Conservation (phyloP, 2,888 invertebrate genomes). For the Agrochola circellaris region DNA sequence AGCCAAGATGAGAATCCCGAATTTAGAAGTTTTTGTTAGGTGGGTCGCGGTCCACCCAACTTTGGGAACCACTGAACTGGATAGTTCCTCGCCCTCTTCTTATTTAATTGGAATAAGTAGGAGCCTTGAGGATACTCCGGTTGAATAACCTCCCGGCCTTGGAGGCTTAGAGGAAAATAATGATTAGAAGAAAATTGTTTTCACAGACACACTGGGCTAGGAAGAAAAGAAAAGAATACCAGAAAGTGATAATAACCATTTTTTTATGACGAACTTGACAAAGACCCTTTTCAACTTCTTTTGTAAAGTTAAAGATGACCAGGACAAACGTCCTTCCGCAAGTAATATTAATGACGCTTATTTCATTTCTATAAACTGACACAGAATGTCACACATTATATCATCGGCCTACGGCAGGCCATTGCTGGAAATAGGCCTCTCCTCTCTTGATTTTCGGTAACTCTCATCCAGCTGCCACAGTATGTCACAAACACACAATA, state of each 20-base stretch:
- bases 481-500: slow-evolving; percentile 18
- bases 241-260: not conserved
- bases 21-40: no score
- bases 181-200: slow-evolving; percentile 25
- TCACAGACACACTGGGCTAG: not conserved
- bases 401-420: no score
- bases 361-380: not conserved
- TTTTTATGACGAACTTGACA: not conserved
- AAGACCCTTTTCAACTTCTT: not conserved
- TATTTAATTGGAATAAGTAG: slow-evolving; percentile 58
- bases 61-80: no score
- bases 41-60: no score
- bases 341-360: not conserved
- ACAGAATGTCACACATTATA: no score
- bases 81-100: slow-evolving; percentile 52
- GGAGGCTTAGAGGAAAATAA: slow-evolving; percentile 22
- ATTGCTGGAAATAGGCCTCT: no score
- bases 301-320: not conserved
- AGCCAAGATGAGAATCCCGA: no score
- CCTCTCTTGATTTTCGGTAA: no score
- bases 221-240: not conserved
- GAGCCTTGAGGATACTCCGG: slow-evolving; percentile 51
- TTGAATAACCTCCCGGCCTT: slow-evolving; percentile 41
- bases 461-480: not conserved
- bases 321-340: not conserved